phyloP scores from a whole-genome alignment of 2,113 vertebrate genomes.

The Himantopus leucocephalus region DNA sequence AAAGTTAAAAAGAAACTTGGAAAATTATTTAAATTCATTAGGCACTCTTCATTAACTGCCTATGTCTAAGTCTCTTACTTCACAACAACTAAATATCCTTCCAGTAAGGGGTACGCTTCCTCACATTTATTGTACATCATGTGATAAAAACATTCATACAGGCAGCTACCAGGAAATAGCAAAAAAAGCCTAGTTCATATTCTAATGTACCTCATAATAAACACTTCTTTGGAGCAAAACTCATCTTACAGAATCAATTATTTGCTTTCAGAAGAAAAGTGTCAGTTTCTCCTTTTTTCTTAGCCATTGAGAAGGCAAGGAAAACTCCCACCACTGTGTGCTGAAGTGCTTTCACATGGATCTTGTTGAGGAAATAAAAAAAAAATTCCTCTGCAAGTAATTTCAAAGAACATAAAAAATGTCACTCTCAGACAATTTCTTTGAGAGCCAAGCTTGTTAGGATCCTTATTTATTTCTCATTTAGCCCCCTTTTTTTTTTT shows the following conservation, averaged over 20 bases:
- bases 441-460: neutral
- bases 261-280: neutral
- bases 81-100: neutral
- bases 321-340: neutral
- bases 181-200: neutral
- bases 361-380: neutral
- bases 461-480: neutral
- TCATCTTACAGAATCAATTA: neutral
- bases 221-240: neutral
- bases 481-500: accelerated
- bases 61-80: neutral
- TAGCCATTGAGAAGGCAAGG: neutral
- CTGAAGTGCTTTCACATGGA: neutral
- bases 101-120: neutral
- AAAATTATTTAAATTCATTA: neutral
- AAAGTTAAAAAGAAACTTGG: neutral
- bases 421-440: neutral
- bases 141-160: neutral
- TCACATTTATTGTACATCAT: neutral
- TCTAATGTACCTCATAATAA: neutral
- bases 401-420: neutral
- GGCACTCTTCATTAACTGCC: neutral
- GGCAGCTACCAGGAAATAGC: neutral
- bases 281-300: neutral
- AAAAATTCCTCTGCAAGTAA: neutral